A percentile compares a stretch with the other conserved stretches of the same genome.
phyloP scores from a whole-genome alignment of 2,113 vertebrate genomes.

The Labeo catla region DNA sequence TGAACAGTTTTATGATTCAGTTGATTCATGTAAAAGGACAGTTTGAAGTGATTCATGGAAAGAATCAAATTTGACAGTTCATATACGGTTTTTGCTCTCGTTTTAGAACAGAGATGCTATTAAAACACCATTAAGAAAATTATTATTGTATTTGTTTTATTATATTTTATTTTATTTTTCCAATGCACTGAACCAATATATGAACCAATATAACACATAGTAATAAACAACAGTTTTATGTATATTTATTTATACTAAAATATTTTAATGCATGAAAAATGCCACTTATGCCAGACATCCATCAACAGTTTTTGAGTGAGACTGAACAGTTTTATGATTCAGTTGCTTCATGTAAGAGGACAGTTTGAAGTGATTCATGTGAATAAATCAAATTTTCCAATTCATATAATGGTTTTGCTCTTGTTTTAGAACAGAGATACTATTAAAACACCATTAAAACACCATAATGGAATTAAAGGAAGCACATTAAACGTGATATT shows the following conservation, averaged over 20 bases:
- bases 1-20: background rate
- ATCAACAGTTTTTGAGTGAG: background rate
- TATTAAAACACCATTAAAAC: slow-evolving; percentile 9
- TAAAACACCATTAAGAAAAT: background rate
- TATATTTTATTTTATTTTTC: background rate
- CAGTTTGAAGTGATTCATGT: too few species aligned
- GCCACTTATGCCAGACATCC: background rate
- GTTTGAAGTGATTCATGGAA: background rate
- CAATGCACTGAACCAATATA: background rate
- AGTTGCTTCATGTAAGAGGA: background rate
- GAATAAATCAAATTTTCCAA: background rate
- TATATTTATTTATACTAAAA: background rate
- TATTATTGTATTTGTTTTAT: too few species aligned
- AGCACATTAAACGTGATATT: background rate
- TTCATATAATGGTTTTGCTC: background rate
- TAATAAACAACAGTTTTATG: background rate
- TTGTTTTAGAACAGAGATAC: background rate
- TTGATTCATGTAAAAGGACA: background rate
- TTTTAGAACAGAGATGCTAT: background rate
- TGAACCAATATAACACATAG: background rate
- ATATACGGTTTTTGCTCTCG: background rate
- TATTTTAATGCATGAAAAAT: background rate
- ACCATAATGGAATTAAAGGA: background rate
- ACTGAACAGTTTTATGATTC: background rate
- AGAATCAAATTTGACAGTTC: background rate